Base-by-base conservation (phyloP, 2,113 vertebrate genomes). In the Lontra canadensis region DNA sequence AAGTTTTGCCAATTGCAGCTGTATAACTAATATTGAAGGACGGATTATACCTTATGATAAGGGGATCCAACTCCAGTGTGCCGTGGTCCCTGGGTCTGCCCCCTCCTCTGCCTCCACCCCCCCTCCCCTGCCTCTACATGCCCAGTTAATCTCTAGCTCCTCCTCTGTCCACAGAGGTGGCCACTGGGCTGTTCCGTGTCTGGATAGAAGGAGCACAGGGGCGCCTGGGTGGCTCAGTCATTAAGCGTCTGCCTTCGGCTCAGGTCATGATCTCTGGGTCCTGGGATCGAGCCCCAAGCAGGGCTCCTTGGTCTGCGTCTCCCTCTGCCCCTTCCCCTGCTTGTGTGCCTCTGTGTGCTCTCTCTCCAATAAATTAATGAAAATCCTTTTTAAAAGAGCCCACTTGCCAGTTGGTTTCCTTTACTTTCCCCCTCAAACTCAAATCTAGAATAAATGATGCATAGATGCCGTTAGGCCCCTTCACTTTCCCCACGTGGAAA, bases 81-180 rank as follows among this genome's bases (percentile, higher is more conserved):
- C n/a, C 59, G 21, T 2, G 21, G 31, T 36, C 63, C 29, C 21
- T 3, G 6, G 8, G 3, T 34, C 55, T 31, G 42, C 29, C 4
- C 6, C 47, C 39, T 55, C 5, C 34, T 3, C 36, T 88, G 52
- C 13, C 13, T 69, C 47, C 61, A n/a, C 39, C 29, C 3, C 49
- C 49, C 36, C 26, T 57, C 4, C n/a, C 29, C 34, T 92, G 55
- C 11, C 11, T 71, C 57, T 55, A 34, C 11, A 44, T 67, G 13
- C 25, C 73, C 47, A 0, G 0, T 31, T 6, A 61, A 6, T 61
- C 13, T 7, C 39, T 26, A 0, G 0, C 4, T 25, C 55, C 34
- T n/a, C 80, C 39, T 59, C 44, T 34, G 44, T 49, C 83, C 57
- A 3, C 42, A 7, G 6, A 13, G n/a, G 3, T 17, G 26, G 42